A percentile compares a stretch with the other conserved stretches of the same genome.
Conservation (phyloP, 2,888 invertebrate genomes). For the Molorchus minor region DNA sequence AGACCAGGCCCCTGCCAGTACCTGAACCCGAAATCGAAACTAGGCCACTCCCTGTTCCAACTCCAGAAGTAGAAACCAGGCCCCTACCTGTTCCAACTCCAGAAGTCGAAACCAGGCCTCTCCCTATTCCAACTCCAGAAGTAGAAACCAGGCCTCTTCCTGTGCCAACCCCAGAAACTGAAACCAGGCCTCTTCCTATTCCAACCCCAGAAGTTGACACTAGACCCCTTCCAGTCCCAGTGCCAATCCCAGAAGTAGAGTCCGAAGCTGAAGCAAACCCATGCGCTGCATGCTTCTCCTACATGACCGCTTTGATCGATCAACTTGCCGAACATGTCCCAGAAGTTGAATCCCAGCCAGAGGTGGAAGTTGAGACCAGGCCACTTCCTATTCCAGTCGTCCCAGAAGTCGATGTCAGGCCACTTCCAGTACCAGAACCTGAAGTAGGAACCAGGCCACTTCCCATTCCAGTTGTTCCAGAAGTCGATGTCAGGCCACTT, state of each 20-base stretch:
- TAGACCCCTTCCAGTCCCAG: background rate
- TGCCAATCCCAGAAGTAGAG: conserved; percentile 26
- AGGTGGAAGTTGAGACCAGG: background rate
- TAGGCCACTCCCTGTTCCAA: too few species aligned
- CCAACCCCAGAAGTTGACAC: conserved; percentile 1
- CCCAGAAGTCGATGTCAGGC: too few species aligned
- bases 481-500: too few species aligned
- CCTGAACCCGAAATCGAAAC: too few species aligned
- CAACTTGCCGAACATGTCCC: conserved; percentile 2
- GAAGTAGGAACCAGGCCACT: background rate
- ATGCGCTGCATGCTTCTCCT: conserved; percentile 32
- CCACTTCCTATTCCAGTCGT: background rate
- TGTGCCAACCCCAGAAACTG: background rate
- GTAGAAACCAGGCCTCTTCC: background rate
- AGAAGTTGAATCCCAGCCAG: too few species aligned
- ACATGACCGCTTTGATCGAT: conserved; percentile 25
- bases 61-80: background rate
- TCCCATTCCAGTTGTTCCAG: background rate
- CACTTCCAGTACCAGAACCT: too few species aligned
- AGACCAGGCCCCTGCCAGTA: too few species aligned
- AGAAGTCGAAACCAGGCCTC: background rate
- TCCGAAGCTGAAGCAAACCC: background rate
- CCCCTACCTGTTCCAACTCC: background rate
- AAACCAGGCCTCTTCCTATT: conserved; percentile 6
- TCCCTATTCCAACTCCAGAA: background rate